phyloP scores from a whole-genome alignment of 2,888 invertebrate species.

The Ecdyonurus torrentis region DNA sequence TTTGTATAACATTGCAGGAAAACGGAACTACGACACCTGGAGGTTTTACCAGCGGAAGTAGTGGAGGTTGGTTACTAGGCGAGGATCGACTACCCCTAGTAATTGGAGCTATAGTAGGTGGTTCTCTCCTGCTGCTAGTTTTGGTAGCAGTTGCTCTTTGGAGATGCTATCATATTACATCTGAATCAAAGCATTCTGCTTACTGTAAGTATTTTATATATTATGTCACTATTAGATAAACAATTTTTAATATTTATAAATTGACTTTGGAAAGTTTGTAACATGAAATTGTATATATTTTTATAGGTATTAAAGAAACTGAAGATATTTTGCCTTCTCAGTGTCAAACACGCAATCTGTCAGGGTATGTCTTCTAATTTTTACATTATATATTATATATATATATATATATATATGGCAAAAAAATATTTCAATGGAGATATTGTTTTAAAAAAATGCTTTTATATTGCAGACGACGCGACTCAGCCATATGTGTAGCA shows the following conservation, averaged over 20 bases:
- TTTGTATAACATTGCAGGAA: too few relatives aligned
- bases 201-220: not conserved
- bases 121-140: not conserved
- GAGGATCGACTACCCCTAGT: not conserved
- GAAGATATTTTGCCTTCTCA: not conserved
- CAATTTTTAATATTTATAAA: too few relatives aligned
- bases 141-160: not conserved
- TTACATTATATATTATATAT: too few relatives aligned
- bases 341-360: not conserved
- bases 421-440: too few relatives aligned
- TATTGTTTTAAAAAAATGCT: too few relatives aligned
- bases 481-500: conserved; percentile 32
- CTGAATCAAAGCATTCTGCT: not conserved
- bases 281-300: not conserved
- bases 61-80: not conserved
- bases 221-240: too few relatives aligned
- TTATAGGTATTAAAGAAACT: not conserved
- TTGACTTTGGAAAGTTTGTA: not conserved
- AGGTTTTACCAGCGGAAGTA: not conserved
- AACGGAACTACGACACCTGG: not conserved
- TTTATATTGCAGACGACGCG: conserved; percentile 15
- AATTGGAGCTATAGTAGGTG: not conserved
- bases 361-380: too few relatives aligned
- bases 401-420: too few relatives aligned
- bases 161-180: not conserved